Percentiles rank a stretch among this genome's conserved stretches.
phyloP scores from a whole-genome alignment of 2,113 vertebrate species.

The Petromus typicus region DNA sequence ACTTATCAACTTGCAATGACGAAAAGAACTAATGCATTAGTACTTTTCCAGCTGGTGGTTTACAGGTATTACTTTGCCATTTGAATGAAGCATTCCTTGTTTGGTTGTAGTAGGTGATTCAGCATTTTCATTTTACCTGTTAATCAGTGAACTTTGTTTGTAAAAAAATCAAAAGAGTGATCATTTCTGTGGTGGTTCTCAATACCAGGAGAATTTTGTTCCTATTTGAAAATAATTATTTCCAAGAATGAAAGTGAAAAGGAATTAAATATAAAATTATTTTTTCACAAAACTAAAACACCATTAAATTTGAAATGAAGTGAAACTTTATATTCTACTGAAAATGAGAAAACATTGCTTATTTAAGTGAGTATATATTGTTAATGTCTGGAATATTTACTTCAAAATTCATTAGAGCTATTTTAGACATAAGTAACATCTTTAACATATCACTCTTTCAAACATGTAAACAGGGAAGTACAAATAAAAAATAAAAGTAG shows the following conservation, averaged over 20 bases:
- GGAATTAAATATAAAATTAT: neutral
- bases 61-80: neutral
- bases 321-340: neutral
- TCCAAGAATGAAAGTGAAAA: slow-evolving; percentile 20
- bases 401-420: neutral
- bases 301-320: neutral
- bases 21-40: neutral
- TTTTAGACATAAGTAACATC: neutral
- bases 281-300: neutral
- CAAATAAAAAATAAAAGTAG: neutral
- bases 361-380: neutral
- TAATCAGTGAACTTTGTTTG: neutral
- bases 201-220: neutral
- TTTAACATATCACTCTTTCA: neutral
- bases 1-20: neutral
- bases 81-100: neutral
- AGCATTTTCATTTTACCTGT: neutral
- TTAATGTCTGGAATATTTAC: neutral
- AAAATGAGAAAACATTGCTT: neutral
- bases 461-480: neutral
- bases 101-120: neutral
- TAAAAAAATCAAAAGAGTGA: neutral
- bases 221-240: neutral
- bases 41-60: neutral
- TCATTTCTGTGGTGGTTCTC: neutral